A percentile compares a stretch with the other conserved stretches of the same genome.
Evolutionary conservation across 2,797 vertebrate species (phyloP).

Genomic region (Tadarida brasiliensis): DNA sequence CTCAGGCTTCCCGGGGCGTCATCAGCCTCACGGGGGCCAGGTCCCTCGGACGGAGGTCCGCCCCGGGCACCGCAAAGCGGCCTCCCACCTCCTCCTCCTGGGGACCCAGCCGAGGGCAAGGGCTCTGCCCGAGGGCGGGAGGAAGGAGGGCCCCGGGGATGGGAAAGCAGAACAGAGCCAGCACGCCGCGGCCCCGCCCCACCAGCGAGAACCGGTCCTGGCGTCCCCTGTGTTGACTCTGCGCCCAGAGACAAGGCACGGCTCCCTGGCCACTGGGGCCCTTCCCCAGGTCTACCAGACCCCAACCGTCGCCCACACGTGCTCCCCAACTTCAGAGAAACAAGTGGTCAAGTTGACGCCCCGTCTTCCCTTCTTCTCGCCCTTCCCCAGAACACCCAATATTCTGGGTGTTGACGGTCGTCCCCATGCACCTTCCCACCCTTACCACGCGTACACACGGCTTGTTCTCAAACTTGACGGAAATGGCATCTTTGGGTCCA

Average conservation of each 20-base stretch:
- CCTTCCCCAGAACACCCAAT: neutral
- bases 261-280: neutral
- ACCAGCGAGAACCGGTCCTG: no score
- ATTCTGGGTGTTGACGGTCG: neutral
- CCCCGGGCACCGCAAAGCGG: no score
- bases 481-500: neutral
- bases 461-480: neutral
- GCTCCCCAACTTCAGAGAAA: neutral
- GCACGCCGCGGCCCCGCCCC: no score
- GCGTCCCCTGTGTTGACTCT: no score
- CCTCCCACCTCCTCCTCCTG: no score
- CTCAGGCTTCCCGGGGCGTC: no score
- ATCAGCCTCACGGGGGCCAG: no score
- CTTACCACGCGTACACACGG: neutral
- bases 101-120: no score
- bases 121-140: no score
- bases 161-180: no score
- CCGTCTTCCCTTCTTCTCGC: neutral
- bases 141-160: no score
- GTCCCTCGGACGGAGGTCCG: no score
- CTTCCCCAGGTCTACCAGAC: neutral
- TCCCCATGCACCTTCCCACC: neutral
- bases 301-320: neutral
- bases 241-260: neutral
- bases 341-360: neutral